Percentiles rank a stretch among this genome's conserved stretches.
Conservation (phyloP, 2,797 vertebrate species). For the Adrianichthys oophorus region DNA sequence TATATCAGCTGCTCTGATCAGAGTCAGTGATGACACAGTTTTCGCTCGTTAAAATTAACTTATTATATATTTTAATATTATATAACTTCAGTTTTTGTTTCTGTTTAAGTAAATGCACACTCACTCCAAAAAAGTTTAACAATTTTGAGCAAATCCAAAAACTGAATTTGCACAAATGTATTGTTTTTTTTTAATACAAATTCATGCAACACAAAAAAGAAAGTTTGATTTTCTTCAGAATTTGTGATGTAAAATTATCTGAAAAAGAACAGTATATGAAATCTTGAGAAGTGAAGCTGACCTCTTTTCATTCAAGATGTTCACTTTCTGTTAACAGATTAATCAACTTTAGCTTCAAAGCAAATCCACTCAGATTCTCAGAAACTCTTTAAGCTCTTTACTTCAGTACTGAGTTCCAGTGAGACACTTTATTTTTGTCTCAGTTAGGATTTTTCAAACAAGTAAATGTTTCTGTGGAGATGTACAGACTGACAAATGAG, state of each 20-base stretch:
- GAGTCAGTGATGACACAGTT: too few relatives aligned
- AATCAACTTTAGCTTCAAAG: slow-evolving; percentile 42
- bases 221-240: slow-evolving; percentile 1
- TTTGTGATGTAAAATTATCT: slow-evolving; percentile 9
- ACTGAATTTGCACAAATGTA: neutral
- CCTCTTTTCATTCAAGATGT: slow-evolving; percentile 27
- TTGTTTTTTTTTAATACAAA: neutral
- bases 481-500: slow-evolving; percentile 19
- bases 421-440: slow-evolving; percentile 25
- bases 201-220: neutral
- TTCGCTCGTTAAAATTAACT: too few relatives aligned
- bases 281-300: slow-evolving; percentile 4
- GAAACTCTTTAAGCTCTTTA: too few relatives aligned
- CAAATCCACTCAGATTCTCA: neutral
- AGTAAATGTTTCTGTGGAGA: slow-evolving; percentile 47
- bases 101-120: too few relatives aligned
- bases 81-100: too few relatives aligned
- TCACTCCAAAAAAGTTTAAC: neutral
- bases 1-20: too few relatives aligned
- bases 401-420: too few relatives aligned
- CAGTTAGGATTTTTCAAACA: slow-evolving; percentile 37
- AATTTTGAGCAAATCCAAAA: neutral
- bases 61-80: too few relatives aligned
- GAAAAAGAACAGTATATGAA: slow-evolving; percentile 6
- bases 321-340: slow-evolving; percentile 30